These are phyloP conservation scores for Zapornia atra DNA, from an alignment of 2,113 vertebrate species.

Conservation along the genomic window DNA sequence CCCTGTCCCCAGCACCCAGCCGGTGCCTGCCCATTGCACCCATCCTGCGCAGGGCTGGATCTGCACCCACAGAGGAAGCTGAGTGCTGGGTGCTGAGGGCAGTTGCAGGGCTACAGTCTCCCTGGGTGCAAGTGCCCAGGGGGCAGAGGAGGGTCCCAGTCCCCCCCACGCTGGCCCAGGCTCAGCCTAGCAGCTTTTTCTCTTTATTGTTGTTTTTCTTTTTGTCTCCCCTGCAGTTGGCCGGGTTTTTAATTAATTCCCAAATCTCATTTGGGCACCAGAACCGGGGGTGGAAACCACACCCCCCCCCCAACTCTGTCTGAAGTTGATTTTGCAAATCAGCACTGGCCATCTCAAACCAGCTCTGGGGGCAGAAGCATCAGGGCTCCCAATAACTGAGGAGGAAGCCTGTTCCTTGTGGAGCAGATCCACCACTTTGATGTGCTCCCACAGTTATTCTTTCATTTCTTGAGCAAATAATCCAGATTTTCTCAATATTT, in stretches of 20 bases:
- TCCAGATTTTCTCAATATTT: constrained; percentile 62
- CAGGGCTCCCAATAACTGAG: not conserved
- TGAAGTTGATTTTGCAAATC: constrained; percentile 31
- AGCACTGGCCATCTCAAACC: not conserved
- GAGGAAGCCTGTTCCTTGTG: not conserved
- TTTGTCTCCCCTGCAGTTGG: not conserved
- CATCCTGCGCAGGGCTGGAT: not conserved
- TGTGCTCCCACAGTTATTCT: constrained; percentile 51
- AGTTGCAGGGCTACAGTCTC: not conserved
- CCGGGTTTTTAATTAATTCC: not conserved
- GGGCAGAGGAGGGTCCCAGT: not conserved
- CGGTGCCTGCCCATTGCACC: not conserved
- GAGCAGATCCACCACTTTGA: constrained; percentile 45
- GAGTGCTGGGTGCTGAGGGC: rapidly evolving
- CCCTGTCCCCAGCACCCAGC: not conserved
- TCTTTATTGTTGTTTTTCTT: not conserved
- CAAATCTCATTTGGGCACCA: not conserved
- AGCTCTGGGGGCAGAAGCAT: not conserved
- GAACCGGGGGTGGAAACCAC: not conserved
- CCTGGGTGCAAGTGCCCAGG: rapidly evolving
- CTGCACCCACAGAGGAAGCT: rapidly evolving
- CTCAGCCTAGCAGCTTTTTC: not conserved
- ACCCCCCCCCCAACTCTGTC: not conserved
- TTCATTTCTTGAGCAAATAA: constrained; percentile 72
- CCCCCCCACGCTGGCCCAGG: not conserved